Conservation (phyloP, 2,888 invertebrate genomes). For the Therioaphis trifolii region DNA sequence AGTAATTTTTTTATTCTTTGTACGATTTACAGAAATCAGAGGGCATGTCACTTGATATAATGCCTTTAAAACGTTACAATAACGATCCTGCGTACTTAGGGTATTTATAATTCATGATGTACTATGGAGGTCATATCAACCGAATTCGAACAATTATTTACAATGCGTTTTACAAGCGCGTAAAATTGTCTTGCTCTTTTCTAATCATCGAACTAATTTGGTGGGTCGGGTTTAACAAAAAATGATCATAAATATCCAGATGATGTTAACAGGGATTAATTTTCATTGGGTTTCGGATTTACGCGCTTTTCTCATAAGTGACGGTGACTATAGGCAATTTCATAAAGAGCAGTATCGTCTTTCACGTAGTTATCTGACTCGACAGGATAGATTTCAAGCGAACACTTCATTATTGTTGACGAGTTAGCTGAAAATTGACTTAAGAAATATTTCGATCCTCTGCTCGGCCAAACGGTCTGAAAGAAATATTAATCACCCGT, state of each 20-base stretch:
- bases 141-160: too few species aligned
- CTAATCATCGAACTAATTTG: neutral
- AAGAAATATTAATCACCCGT: too few species aligned
- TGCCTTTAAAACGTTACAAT: too few species aligned
- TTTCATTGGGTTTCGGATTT: slow-evolving; percentile 6
- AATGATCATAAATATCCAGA: neutral
- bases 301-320: neutral
- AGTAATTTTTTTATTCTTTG: too few species aligned
- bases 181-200: too few species aligned
- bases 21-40: too few species aligned
- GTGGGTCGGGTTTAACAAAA: neutral
- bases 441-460: neutral
- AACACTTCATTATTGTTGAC: slow-evolving; percentile 28
- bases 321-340: slow-evolving; percentile 30
- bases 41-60: too few species aligned
- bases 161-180: too few species aligned
- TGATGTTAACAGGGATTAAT: slow-evolving; percentile 12
- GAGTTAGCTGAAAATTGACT: neutral
- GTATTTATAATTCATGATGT: too few species aligned
- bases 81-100: too few species aligned
- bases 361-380: slow-evolving; percentile 27
- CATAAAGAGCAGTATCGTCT: slow-evolving; percentile 9
- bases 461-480: too few species aligned
- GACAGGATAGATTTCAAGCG: neutral
- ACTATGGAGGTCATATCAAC: too few species aligned